These are phyloP conservation scores for Dicaeum eximium DNA, from an alignment of 2,113 vertebrate species.

Conservation along the genomic window DNA sequence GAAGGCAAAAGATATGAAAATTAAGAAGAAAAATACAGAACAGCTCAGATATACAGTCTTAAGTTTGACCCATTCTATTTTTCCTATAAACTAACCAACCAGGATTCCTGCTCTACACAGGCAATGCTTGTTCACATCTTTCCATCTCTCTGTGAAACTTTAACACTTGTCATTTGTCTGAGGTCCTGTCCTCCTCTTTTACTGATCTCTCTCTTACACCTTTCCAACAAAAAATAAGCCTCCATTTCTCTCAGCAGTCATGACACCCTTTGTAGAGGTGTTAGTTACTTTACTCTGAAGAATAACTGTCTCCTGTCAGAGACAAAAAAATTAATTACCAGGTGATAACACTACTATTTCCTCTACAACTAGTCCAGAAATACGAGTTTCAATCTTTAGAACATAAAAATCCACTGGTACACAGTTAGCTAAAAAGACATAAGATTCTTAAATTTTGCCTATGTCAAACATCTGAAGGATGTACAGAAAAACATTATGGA, in stretches of 20 bases:
- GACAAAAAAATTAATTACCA: background rate
- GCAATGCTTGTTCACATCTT: background rate
- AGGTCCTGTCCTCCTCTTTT: background rate
- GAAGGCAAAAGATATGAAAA: background rate
- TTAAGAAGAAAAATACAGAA: background rate
- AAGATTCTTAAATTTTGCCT: background rate
- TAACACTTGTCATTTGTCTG: background rate
- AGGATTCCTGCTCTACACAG: background rate
- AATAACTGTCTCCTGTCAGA: background rate
- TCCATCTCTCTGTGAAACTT: background rate
- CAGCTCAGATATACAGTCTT: background rate
- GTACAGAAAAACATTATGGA: background rate
- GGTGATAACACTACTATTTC: background rate
- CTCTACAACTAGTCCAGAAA: background rate
- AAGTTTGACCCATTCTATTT: background rate
- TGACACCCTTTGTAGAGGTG: background rate
- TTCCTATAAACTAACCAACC: background rate
- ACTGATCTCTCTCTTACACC: background rate
- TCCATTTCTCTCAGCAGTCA: background rate
- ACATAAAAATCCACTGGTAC: background rate
- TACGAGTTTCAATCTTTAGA: background rate
- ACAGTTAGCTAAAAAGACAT: background rate
- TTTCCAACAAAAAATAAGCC: background rate
- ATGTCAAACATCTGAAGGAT: background rate
- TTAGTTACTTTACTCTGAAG: background rate